A percentile compares a stretch with the other conserved stretches of the same genome.
phyloP scores from a whole-genome alignment of 2,797 vertebrate species.

The Emys orbicularis region DNA sequence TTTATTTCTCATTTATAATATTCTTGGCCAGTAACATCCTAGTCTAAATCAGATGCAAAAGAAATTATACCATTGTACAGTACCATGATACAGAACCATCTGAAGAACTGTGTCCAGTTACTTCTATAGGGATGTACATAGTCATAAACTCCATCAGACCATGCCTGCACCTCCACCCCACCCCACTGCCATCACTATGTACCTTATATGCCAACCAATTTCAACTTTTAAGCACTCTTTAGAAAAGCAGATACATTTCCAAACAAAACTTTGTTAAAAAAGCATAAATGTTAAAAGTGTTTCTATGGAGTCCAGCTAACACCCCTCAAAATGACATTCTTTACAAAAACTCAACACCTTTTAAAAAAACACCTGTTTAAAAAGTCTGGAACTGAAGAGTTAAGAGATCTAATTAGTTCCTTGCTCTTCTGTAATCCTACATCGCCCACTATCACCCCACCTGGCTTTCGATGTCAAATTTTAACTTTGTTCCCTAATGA shows the following conservation, averaged over 20 bases:
- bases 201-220: neutral
- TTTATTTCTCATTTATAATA: neutral
- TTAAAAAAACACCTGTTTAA: neutral
- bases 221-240: neutral
- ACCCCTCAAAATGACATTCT: neutral
- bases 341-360: neutral
- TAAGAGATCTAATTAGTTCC: neutral
- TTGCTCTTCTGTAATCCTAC: neutral
- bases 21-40: conserved; percentile 2
- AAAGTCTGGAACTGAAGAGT: neutral
- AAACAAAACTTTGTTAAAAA: neutral
- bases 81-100: neutral
- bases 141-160: neutral
- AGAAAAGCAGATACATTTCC: neutral
- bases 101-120: neutral
- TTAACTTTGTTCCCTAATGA: neutral
- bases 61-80: neutral
- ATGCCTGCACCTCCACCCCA: too few species aligned
- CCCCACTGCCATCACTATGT: neutral
- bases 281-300: neutral
- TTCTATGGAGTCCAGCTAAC: neutral
- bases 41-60: neutral
- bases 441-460: neutral
- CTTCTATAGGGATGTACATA: neutral
- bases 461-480: accelerated